These are phyloP conservation scores for Trichopria drosophilae DNA, from an alignment of 2,888 invertebrate species.

Conservation along the genomic window DNA sequence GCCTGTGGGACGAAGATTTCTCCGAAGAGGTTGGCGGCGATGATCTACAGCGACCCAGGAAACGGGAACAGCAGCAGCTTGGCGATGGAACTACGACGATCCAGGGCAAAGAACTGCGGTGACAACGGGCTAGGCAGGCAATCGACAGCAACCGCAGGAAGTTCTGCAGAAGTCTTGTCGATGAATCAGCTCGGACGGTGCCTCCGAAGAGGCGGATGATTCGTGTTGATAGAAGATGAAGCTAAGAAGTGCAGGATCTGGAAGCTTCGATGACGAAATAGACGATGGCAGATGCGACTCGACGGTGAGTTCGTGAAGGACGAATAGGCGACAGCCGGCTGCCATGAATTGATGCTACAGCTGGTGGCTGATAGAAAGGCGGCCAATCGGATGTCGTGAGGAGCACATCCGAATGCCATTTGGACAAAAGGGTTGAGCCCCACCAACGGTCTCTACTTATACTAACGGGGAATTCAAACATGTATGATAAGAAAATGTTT, in stretches of 20 bases:
- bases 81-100: background rate
- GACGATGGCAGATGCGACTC: background rate
- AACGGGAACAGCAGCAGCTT: background rate
- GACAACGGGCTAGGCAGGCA: conserved; percentile 27
- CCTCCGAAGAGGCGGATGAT: background rate
- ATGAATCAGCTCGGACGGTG: conserved; percentile 10
- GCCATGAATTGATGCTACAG: conserved; percentile 42
- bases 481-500: conserved; percentile 48
- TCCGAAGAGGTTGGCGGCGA: too few relatives aligned
- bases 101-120: too few relatives aligned
- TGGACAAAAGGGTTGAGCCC: conserved; percentile 58
- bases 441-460: conserved; percentile 59
- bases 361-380: conserved; percentile 54
- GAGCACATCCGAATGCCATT: conserved; percentile 58
- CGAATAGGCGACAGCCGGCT: conserved; percentile 29
- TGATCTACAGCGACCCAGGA: too few relatives aligned
- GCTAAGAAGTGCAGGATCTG: too few relatives aligned
- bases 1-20: too few relatives aligned
- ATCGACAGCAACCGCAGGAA: conserved; percentile 16
- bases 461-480: conserved; percentile 60
- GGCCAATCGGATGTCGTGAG: conserved; percentile 57
- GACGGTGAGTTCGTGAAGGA: conserved; percentile 16
- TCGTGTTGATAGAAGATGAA: background rate
- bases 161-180: background rate
- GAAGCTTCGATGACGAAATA: too few relatives aligned